phyloP scores from a whole-genome alignment of 2,797 vertebrate species.

The Crenichthys baileyi region DNA sequence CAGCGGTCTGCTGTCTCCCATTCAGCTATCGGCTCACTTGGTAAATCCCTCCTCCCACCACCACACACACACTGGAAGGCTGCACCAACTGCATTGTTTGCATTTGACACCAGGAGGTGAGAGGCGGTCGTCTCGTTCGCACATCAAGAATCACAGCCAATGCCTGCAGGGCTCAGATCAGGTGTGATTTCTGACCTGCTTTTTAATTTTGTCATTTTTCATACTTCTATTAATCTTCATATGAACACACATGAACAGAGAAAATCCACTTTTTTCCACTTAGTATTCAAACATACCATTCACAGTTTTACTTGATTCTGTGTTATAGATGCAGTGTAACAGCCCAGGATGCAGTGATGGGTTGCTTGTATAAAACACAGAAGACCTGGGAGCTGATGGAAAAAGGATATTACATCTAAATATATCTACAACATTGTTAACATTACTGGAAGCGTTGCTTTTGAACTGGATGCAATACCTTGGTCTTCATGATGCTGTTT shows the following conservation, averaged over 20 bases:
- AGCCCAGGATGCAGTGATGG: too few relatives aligned
- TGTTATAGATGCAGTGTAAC: not conserved
- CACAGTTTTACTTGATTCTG: not conserved
- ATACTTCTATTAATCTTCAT: not conserved
- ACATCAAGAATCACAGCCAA: constrained; percentile 18
- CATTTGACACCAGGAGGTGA: constrained; percentile 60
- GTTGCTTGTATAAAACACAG: not conserved
- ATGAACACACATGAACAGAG: not conserved
- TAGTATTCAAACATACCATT: not conserved
- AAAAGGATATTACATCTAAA: not conserved
- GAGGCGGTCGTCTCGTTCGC: constrained; percentile 59
- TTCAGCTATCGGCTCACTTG: constrained; percentile 77
- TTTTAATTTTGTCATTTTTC: constrained; percentile 8
- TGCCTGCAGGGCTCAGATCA: constrained; percentile 22
- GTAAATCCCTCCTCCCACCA: constrained; percentile 70
- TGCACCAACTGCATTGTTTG: constrained; percentile 61
- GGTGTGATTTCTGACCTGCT: constrained; percentile 56
- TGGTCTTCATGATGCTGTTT: too few relatives aligned
- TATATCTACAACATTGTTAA: not conserved
- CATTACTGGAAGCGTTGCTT: not conserved
- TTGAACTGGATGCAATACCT: not conserved
- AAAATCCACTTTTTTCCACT: not conserved
- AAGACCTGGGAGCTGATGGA: not conserved
- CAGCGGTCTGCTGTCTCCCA: constrained; percentile 82
- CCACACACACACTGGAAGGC: constrained; percentile 33